Conservation (phyloP, 2,888 invertebrate species). For the Scaptodrosophila latifasciaeformis region DNA sequence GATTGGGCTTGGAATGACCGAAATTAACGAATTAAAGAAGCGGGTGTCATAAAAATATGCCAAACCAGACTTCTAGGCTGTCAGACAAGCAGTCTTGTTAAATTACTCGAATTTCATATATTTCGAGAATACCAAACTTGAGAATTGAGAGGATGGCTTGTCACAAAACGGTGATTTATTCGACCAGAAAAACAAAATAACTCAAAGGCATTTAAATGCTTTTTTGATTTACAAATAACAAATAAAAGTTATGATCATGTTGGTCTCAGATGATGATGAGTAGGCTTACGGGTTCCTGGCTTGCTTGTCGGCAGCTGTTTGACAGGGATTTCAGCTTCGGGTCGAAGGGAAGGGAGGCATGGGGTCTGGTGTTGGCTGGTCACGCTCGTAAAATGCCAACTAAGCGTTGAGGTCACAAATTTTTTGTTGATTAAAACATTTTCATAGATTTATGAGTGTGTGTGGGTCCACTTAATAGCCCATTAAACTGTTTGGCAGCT, state of each 20-base stretch:
- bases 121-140: slow-evolving; percentile 6
- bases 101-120: slow-evolving; percentile 63
- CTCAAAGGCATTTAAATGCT: slow-evolving; percentile 59
- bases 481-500: slow-evolving; percentile 63
- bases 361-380: slow-evolving; percentile 35
- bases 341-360: slow-evolving; percentile 2
- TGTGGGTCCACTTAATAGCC: slow-evolving; percentile 60
- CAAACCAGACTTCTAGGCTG: too few species aligned
- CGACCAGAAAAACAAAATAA: slow-evolving; percentile 24
- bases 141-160: slow-evolving; percentile 18
- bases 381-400: slow-evolving; percentile 63
- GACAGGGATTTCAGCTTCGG: slow-evolving; percentile 9
- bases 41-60: slow-evolving; percentile 60
- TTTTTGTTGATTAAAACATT: slow-evolving; percentile 58
- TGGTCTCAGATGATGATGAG: too few species aligned
- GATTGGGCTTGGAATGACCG: slow-evolving; percentile 20
- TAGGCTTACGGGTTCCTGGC: slow-evolving; percentile 30
- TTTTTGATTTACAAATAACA: slow-evolving; percentile 69
- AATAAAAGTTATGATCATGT: slow-evolving; percentile 64
- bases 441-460: slow-evolving; percentile 17
- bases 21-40: slow-evolving; percentile 67
- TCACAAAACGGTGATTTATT: slow-evolving; percentile 63
- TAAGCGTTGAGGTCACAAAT: slow-evolving; percentile 54
- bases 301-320: slow-evolving; percentile 41
- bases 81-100: too few species aligned